A percentile compares a stretch with the other conserved stretches of the same genome.
phyloP scores from a whole-genome alignment of 2,113 vertebrate species.

The Muntiacus muntjak region DNA sequence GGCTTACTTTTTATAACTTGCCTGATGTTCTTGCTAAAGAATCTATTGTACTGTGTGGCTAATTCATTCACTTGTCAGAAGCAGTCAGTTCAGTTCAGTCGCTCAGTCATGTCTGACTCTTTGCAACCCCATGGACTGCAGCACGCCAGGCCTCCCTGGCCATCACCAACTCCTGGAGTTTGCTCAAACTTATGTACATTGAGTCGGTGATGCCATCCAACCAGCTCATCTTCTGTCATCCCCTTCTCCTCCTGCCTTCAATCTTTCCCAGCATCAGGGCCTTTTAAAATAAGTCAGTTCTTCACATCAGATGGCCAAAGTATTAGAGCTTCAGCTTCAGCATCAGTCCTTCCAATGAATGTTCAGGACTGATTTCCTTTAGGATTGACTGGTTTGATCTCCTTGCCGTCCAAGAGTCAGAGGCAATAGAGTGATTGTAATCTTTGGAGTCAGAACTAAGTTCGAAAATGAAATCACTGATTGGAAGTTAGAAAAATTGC shows the following conservation, averaged over 20 bases:
- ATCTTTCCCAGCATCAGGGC: not conserved
- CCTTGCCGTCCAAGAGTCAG: not conserved
- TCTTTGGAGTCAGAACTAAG: not conserved
- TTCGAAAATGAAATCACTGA: not conserved
- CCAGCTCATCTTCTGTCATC: not conserved
- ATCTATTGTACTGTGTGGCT: not conserved
- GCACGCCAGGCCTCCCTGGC: not conserved
- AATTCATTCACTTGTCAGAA: conserved; percentile 4
- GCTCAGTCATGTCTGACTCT: rapidly evolving
- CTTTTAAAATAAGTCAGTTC: not conserved
- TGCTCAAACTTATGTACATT: not conserved
- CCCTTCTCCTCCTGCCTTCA: not conserved
- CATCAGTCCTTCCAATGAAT: not conserved
- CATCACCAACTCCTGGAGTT: not conserved
- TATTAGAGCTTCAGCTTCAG: not conserved
- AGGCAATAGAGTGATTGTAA: not conserved
- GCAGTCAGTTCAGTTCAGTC: not conserved
- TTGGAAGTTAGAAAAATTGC: not conserved
- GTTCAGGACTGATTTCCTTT: not conserved
- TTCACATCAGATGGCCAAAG: not conserved
- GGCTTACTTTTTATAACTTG: not conserved
- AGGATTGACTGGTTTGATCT: not conserved
- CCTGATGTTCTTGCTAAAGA: not conserved
- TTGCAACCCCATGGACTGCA: not conserved
- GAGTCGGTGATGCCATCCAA: not conserved